phyloP scores from a whole-genome alignment of 2,888 invertebrate species.

The Parthenolecanium corni region DNA sequence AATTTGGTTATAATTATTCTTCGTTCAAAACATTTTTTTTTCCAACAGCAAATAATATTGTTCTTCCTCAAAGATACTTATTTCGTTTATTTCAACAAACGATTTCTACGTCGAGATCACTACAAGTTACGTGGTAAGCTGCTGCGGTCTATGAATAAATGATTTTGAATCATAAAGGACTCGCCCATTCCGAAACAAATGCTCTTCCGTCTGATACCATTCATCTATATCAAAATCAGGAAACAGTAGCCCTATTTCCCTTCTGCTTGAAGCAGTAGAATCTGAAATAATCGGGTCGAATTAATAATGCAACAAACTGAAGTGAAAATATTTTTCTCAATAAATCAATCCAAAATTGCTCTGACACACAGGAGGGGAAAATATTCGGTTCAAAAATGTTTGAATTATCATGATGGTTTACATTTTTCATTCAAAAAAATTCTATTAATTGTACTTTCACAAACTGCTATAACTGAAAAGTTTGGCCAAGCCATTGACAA shows the following conservation, averaged over 20 bases:
- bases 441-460: too few species aligned
- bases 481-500: too few species aligned
- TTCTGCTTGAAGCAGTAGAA: constrained; percentile 56
- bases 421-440: too few species aligned
- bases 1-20: background rate
- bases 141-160: constrained; percentile 43
- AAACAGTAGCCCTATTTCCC: constrained; percentile 74
- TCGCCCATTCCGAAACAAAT: constrained; percentile 42
- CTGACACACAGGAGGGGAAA: too few species aligned
- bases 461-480: too few species aligned
- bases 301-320: too few species aligned
- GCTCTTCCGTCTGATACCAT: constrained; percentile 51
- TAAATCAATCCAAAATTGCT: too few species aligned
- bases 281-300: constrained; percentile 47
- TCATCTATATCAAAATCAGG: constrained; percentile 60
- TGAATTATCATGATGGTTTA: too few species aligned
- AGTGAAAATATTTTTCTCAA: too few species aligned
- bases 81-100: background rate
- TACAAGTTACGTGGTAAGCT: background rate
- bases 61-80: background rate
- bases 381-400: too few species aligned
- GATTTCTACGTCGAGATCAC: background rate
- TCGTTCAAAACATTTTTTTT: background rate
- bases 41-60: background rate
- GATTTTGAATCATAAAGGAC: constrained; percentile 45